phyloP scores from a whole-genome alignment of 2,888 invertebrate species.

The Phyllotreta cruciferae region DNA sequence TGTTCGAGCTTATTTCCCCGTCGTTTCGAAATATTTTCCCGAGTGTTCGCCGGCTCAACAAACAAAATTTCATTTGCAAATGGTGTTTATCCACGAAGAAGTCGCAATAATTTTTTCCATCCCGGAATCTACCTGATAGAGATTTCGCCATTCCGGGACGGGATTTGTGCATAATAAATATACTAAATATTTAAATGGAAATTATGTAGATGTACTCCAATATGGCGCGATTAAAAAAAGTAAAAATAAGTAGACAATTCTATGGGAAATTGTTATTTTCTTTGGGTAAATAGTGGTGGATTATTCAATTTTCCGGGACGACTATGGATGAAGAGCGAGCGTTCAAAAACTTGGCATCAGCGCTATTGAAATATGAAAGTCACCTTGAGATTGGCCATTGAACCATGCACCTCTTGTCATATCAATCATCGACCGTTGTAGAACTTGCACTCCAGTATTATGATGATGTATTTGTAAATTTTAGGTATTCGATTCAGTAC shows the following conservation, averaged over 20 bases:
- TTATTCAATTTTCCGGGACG: not conserved
- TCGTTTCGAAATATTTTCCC: constrained; percentile 31
- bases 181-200: not conserved
- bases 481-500: no score
- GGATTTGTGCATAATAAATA: not conserved
- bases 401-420: constrained; percentile 47
- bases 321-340: not conserved
- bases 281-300: no score
- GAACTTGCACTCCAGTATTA: constrained; percentile 34
- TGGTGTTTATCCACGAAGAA: constrained; percentile 39
- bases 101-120: constrained; percentile 37
- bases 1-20: constrained; percentile 24
- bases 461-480: constrained; percentile 41
- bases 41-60: constrained; percentile 29
- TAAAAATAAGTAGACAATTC: no score
- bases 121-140: constrained; percentile 2
- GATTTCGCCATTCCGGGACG: not conserved
- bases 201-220: no score
- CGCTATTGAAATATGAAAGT: constrained; percentile 46
- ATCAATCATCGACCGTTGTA: constrained; percentile 47
- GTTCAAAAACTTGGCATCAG: constrained; percentile 18
- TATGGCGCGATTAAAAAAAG: no score
- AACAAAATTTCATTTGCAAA: constrained; percentile 41
- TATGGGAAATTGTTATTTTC: no score
- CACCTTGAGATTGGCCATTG: constrained; percentile 51